Evolutionary conservation across 2,113 vertebrate species (phyloP).

Genomic region (Rana temporaria): DNA sequence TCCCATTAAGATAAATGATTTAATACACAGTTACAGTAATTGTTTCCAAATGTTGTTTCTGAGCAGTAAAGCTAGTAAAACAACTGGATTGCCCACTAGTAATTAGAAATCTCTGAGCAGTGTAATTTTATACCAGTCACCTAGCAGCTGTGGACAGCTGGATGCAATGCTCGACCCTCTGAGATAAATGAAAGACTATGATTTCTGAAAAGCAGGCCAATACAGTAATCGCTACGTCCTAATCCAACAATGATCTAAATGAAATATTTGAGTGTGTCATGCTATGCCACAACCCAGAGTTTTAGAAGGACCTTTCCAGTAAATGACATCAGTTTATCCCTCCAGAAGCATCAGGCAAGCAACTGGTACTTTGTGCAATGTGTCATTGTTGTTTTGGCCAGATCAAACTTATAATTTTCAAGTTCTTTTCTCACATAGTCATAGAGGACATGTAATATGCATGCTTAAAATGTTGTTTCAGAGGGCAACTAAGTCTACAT

Average conservation of each 20-base stretch:
- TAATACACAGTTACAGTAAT: slow-evolving; percentile 4
- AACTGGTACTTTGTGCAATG: background rate
- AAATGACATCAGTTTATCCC: slow-evolving; percentile 1
- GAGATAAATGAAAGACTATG: background rate
- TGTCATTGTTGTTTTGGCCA: background rate
- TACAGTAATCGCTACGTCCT: background rate
- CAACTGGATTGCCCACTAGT: slow-evolving; percentile 1
- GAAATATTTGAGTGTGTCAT: background rate
- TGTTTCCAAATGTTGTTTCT: slow-evolving; percentile 13
- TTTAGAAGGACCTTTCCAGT: background rate
- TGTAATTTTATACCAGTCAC: slow-evolving; percentile 11
- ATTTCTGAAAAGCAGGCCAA: background rate
- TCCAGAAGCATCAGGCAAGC: background rate
- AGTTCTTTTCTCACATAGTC: too few relatives aligned
- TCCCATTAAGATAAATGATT: slow-evolving; percentile 21
- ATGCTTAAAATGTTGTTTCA: too few relatives aligned
- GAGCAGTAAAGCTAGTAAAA: background rate
- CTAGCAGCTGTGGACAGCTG: slow-evolving; percentile 32
- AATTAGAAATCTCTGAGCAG: background rate
- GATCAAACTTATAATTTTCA: too few relatives aligned
- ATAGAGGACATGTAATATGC: too few relatives aligned
- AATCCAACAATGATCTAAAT: background rate
- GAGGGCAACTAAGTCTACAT: too few relatives aligned
- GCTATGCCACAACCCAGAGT: background rate
- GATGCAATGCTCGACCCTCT: background rate